A percentile compares a stretch with the other conserved stretches of the same genome.
These are phyloP conservation scores for Heliangelus exortis DNA, from an alignment of 2,797 vertebrate genomes.

Conservation along the genomic window DNA sequence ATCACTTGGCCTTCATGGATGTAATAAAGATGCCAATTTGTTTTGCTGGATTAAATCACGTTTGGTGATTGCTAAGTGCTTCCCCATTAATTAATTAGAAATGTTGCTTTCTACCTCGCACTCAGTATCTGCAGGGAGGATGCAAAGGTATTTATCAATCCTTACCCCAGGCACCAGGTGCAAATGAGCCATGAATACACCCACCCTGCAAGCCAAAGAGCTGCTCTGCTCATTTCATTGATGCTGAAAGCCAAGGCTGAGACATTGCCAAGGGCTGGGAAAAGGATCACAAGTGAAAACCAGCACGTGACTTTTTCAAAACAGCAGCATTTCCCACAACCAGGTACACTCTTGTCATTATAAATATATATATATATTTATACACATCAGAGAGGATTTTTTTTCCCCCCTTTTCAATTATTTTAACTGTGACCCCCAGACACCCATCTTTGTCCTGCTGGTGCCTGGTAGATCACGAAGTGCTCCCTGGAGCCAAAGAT, in stretches of 20 bases:
- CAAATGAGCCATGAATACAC: neutral
- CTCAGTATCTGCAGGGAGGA: neutral
- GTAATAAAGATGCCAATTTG: neutral
- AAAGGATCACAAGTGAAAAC: neutral
- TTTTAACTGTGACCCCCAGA: neutral
- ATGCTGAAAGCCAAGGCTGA: accelerated
- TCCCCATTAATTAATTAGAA: neutral
- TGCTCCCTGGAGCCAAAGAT: neutral
- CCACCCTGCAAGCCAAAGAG: neutral
- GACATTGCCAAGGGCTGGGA: neutral
- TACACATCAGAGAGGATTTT: too few relatives aligned
- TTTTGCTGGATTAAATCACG: neutral
- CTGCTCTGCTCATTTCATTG: neutral
- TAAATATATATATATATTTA: neutral
- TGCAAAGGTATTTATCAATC: neutral
- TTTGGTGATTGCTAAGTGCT: neutral
- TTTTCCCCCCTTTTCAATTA: neutral
- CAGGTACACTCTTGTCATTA: too few relatives aligned
- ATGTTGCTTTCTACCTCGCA: neutral
- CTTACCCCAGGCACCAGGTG: neutral
- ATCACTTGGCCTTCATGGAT: neutral
- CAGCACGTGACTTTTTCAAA: neutral
- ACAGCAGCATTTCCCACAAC: neutral
- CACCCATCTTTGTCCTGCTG: neutral
- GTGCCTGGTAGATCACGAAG: neutral